These are phyloP conservation scores for Ophion ventricosus DNA, from an alignment of 2,888 invertebrate genomes.

Conservation along the genomic window DNA sequence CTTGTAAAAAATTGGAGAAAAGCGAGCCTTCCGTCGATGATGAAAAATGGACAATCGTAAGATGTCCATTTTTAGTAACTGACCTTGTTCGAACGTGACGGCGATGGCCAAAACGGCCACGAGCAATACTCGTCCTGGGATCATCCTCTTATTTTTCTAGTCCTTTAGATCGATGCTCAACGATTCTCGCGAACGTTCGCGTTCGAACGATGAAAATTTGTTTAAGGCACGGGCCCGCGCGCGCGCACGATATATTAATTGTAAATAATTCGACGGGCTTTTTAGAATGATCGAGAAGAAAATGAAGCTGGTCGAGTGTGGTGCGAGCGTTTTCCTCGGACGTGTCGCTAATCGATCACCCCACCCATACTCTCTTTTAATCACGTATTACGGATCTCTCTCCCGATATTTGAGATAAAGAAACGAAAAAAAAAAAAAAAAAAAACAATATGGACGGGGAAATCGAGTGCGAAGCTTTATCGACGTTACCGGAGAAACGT, in stretches of 20 bases:
- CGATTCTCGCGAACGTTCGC: not conserved
- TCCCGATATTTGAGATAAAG: slow-evolving; percentile 30
- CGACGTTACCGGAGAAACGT: slow-evolving; percentile 18
- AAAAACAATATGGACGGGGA: not conserved
- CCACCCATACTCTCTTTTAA: slow-evolving; percentile 30
- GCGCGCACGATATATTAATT: not conserved
- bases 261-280: not conserved
- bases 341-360: not conserved
- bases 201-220: not conserved
- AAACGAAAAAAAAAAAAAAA: slow-evolving; percentile 20
- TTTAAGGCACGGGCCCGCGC: not conserved
- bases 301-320: slow-evolving; percentile 29
- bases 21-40: no score
- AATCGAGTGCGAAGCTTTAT: slow-evolving; percentile 27
- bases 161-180: not conserved
- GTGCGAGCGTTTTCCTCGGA: slow-evolving; percentile 14
- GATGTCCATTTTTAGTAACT: slow-evolving; percentile 23
- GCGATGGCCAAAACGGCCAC: slow-evolving; percentile 29
- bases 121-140: slow-evolving; percentile 36
- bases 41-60: not conserved
- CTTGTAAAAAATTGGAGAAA: no score
- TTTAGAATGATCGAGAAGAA: slow-evolving; percentile 18
- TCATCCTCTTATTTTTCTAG: slow-evolving; percentile 20
- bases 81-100: slow-evolving; percentile 43
- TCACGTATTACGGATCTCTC: slow-evolving; percentile 9